Conservation (phyloP, 1,140 invertebrate species). For the Trissolcus basalis region DNA sequence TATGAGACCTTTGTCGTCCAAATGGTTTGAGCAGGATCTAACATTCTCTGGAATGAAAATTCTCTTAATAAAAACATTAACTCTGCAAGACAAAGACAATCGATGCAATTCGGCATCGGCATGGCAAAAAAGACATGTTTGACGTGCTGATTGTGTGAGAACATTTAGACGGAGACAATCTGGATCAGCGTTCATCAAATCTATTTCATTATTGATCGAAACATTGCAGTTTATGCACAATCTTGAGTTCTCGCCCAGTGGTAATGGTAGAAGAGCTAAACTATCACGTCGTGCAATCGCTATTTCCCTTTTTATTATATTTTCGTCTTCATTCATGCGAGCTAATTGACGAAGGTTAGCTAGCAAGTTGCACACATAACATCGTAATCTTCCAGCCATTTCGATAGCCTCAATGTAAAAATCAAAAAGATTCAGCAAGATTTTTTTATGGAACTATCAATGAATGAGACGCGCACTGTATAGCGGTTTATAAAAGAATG, state of each 20-base stretch:
- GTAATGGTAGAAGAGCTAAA: slow-evolving; percentile 9
- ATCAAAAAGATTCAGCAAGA: no score
- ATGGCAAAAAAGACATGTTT: slow-evolving; percentile 25
- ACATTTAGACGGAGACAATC: slow-evolving; percentile 13
- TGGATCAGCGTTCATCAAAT: slow-evolving; percentile 14
- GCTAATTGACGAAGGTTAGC: not conserved
- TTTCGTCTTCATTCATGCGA: slow-evolving; percentile 19
- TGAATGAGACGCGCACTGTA: no score
- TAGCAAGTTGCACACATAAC: slow-evolving; percentile 8
- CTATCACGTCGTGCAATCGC: slow-evolving; percentile 20
- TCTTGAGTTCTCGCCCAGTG: slow-evolving; percentile 8
- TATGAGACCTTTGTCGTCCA: slow-evolving; percentile 18
- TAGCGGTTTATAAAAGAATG: no score
- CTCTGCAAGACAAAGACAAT: slow-evolving; percentile 12
- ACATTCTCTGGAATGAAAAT: slow-evolving; percentile 24
- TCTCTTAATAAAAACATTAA: slow-evolving; percentile 15
- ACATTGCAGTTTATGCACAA: slow-evolving; percentile 27
- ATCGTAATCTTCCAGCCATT: not conserved
- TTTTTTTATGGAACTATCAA: no score
- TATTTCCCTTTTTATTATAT: slow-evolving; percentile 21
- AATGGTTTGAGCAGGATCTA: slow-evolving; percentile 24
- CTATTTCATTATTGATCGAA: slow-evolving; percentile 16
- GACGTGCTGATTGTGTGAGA: not conserved
- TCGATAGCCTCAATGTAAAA: no score
- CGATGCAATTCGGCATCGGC: slow-evolving; percentile 4